Evolutionary conservation across 2,797 vertebrate genomes (phyloP), one percentile per base, ranked within the genome.

Genomic region (Apogon hyalosoma): DNA sequence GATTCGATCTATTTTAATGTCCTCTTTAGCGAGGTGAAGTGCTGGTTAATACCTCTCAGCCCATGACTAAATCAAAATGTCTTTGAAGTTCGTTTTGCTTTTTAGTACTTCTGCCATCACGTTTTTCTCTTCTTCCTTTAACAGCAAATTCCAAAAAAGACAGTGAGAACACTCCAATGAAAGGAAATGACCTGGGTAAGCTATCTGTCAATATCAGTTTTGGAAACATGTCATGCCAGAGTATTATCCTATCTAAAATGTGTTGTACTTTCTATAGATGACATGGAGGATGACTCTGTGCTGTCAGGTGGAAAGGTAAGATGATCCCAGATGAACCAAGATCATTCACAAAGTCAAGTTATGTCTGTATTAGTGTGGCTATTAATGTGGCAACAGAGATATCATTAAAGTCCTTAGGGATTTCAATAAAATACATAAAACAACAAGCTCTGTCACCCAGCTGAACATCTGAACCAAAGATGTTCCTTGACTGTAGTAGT

Each of bases 71-170:
- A 66, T 78, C 63, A 71, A 18, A 19, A 40, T 21, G 2, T 59
- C 45, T 59, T 53, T 59, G 9, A 58, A 18, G 42, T 36, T n/a
- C 46, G 15, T 60, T 50, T 16, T 38, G 14, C 16, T 38, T 36
- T 36, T 45, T 14, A 38, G 4, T 19, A 13, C 15, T 15, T 7
- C 50, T 14, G 41, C 16, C n/a, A n/a, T n/a, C n/a, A n/a, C n/a
- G 2, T 24, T 24, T 24, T 24, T 24, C 21, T 24, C 21, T 24
- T 24, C 21, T 24, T 24, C 21, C 21, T 24, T 24, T 2, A 24
- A 58, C 77, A 99, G 97, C 96, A 60, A 97, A 95, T 85, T 95
- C 96, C 79, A 99, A 98, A 93, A 99, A 97, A 80, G 97, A 98
- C 90, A 96, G 91, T 14, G 97, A 98, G 72, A 96, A 95, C 66